Evolutionary conservation across 2,113 vertebrate species (phyloP).

Genomic region (Dipodomys ordii): DNA sequence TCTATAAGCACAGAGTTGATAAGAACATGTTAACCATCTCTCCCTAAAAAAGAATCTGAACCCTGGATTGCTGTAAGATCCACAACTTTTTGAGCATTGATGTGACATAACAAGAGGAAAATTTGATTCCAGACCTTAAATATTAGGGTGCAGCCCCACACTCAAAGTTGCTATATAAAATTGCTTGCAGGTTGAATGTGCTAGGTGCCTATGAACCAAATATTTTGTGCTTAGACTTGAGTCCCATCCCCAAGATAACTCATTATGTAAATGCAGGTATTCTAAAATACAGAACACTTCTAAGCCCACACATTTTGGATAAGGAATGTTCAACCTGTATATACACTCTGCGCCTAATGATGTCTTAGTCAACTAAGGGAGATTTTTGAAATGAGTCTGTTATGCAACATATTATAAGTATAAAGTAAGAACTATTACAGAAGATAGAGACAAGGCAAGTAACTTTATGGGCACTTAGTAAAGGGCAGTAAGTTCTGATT

Average conservation of each 20-base stretch:
- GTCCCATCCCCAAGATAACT: background rate
- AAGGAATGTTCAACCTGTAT: background rate
- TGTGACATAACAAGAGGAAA: background rate
- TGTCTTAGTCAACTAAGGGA: background rate
- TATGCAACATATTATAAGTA: background rate
- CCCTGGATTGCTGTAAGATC: background rate
- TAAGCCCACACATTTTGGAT: background rate
- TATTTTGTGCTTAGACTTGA: background rate
- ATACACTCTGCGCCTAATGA: background rate
- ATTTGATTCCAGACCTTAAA: background rate
- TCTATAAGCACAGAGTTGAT: background rate
- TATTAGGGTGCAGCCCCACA: background rate
- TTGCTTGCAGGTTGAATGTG: background rate
- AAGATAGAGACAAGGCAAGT: background rate
- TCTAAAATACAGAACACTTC: background rate
- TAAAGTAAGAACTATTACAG: background rate
- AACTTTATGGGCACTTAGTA: background rate
- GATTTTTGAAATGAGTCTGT: background rate
- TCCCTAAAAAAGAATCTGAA: background rate
- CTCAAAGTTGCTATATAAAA: background rate
- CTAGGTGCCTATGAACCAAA: background rate
- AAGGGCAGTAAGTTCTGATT: background rate
- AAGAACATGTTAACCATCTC: background rate
- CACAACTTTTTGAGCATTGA: too few species aligned
- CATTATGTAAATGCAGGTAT: background rate